A percentile compares a stretch with the other conserved stretches of the same genome.
Conservation (phyloP, 2,113 vertebrate genomes). For the Murina feae region DNA sequence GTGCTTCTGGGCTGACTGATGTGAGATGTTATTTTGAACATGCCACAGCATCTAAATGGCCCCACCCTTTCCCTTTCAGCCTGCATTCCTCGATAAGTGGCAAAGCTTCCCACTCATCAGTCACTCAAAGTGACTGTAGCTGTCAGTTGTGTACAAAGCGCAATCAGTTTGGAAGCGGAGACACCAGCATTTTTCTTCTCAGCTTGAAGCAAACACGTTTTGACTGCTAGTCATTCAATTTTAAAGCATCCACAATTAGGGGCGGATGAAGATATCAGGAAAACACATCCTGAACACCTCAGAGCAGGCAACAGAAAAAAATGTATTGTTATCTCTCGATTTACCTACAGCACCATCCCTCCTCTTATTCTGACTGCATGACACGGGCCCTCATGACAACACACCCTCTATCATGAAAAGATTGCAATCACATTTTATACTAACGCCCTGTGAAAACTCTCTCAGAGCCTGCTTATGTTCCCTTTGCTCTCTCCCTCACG, state of each 20-base stretch:
- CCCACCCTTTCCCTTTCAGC: constrained; percentile 81
- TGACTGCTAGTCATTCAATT: constrained; percentile 89
- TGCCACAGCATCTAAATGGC: constrained; percentile 82
- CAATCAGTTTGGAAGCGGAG: constrained; percentile 84
- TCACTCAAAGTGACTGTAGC: constrained; percentile 88
- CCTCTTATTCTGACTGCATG: constrained; percentile 59
- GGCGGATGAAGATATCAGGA: constrained; percentile 87
- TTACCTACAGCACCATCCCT: constrained; percentile 67
- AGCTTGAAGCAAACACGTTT: constrained; percentile 88
- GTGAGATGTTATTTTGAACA: constrained; percentile 87
- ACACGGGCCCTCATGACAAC: constrained; percentile 51
- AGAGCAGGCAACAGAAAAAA: constrained; percentile 80
- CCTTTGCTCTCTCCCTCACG: neutral
- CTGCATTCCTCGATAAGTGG: constrained; percentile 84
- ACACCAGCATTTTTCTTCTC: constrained; percentile 89
- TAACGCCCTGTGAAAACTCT: neutral
- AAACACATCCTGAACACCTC: constrained; percentile 86
- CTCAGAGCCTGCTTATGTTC: neutral
- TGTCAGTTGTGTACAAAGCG: constrained; percentile 88
- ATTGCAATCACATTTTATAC: constrained; percentile 4
- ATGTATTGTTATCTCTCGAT: constrained; percentile 81
- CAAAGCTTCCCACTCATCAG: constrained; percentile 87
- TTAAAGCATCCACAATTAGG: constrained; percentile 89
- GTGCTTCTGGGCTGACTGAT: constrained; percentile 83
- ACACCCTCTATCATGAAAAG: constrained; percentile 51